phyloP scores from a whole-genome alignment of 2,888 invertebrate species.

The Tipula confusa region DNA sequence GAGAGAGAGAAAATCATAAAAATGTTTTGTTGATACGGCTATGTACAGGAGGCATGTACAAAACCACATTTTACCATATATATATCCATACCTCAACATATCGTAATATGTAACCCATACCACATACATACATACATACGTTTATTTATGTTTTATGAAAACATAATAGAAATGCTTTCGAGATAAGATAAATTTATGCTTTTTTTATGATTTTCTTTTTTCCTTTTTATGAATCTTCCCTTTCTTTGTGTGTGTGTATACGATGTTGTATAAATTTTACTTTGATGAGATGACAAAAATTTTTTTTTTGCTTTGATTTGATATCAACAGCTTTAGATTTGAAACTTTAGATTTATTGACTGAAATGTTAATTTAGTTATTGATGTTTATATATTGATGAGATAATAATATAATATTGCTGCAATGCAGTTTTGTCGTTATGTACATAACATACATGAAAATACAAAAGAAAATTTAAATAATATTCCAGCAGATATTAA shows the following conservation, averaged over 20 bases:
- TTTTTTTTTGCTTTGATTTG: neutral
- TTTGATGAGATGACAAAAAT: neutral
- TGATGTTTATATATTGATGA: neutral
- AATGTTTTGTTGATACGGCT: neutral
- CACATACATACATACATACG: neutral
- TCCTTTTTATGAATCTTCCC: neutral
- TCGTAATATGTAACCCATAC: neutral
- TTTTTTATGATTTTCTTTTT: conserved; percentile 8
- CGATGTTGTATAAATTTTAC: neutral
- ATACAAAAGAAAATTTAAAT: neutral
- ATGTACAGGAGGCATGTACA: neutral
- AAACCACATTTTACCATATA: neutral
- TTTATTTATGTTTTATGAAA: neutral
- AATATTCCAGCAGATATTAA: neutral
- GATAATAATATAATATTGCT: neutral
- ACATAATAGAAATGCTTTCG: conserved; percentile 20
- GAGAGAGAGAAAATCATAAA: neutral
- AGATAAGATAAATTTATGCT: conserved; percentile 20
- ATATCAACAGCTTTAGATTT: conserved; percentile 3
- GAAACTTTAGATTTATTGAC: conserved; percentile 20
- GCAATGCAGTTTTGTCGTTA: neutral
- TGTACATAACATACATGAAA: neutral
- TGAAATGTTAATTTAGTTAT: conserved; percentile 5
- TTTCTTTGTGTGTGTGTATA: neutral
- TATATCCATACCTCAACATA: neutral